A percentile compares a stretch with the other conserved stretches of the same genome.
phyloP scores from a whole-genome alignment of 2,797 vertebrate genomes.

The Hypotaenidia okinawae region DNA sequence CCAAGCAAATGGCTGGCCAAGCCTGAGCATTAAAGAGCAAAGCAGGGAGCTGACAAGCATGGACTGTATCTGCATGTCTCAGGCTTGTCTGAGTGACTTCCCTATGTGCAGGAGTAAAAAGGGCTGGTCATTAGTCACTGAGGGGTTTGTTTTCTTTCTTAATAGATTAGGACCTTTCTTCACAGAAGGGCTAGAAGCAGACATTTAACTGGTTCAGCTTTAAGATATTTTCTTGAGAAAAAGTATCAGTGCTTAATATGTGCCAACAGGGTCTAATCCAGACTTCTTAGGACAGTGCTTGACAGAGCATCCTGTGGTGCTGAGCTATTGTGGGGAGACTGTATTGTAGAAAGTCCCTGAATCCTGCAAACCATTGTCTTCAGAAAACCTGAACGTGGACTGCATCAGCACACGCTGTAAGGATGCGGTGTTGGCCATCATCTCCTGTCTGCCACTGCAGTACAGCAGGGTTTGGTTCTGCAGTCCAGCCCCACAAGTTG shows the following conservation, averaged over 20 bases:
- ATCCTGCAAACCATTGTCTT: background rate
- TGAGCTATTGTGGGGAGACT: background rate
- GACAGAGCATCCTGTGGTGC: background rate
- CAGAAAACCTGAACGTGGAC: fast-evolving
- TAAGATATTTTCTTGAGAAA: background rate
- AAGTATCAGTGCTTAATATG: background rate
- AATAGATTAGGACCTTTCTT: background rate
- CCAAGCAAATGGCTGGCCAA: background rate
- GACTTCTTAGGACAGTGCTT: background rate
- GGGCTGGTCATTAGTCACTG: background rate
- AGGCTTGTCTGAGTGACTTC: background rate
- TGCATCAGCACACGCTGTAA: fast-evolving
- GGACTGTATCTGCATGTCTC: background rate
- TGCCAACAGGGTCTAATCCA: background rate
- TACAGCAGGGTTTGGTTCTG: fast-evolving
- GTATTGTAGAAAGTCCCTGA: background rate
- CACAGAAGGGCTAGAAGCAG: background rate
- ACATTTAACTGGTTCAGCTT: background rate
- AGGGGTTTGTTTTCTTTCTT: background rate
- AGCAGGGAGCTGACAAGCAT: background rate
- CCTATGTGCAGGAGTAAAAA: background rate
- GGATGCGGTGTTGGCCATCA: fast-evolving
- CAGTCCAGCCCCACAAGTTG: background rate
- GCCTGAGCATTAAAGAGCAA: background rate
- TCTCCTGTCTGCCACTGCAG: background rate